Evolutionary conservation across 2,113 vertebrate species (phyloP), one percentile per base, ranked within the genome.

Genomic region (Fukomys damarensis): DNA sequence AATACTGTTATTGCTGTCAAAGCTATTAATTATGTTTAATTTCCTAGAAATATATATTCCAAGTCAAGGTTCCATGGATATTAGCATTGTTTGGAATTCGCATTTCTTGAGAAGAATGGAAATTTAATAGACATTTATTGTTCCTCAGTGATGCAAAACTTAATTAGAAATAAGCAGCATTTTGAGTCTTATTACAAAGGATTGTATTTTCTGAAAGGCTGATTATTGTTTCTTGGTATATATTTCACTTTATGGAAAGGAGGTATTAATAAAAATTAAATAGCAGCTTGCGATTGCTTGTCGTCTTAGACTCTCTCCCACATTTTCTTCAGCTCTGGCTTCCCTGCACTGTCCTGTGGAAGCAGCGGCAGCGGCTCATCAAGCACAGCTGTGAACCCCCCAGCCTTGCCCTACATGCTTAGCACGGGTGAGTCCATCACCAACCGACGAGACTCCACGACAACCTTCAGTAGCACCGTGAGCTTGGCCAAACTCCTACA

Each of bases 401-500:
- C 99, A 2, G 98, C 99, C 24, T 84, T 98, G 24, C 98, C 99
- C 76, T 99, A 99, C 96, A 98, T 99, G 88, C 98, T 99, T 54
- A 99, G 98, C 90, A 98, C 99, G 91, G 99, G 99, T 11, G 99
- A 99, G 97, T 99, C 98, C 68, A 98, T 99, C 96, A 99, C 98
- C 41, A 99, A 98, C 83, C 99, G 98, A 58, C 98, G 99, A 76
- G 98, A 99, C 16, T 91, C 98, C 1, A 98, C 98, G 0, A 97
- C 98, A 2, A 99, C 98, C 26, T 98, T 98, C 87, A 99, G 98
- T 87, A 98, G 99, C 81, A 98, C 99, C 4, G 96, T 98, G 52
- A 98, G 99, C 11, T 98, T 99, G 93, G 98, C 99, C 85, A 99
- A 99, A 96, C 99, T 99, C 61, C 96, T 99, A n/a, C 98, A 99